Evolutionary conservation across 1,140 invertebrate genomes (phyloP), one percentile per base, ranked within the genome.

Genomic region (Trachelipus rathkii): DNA sequence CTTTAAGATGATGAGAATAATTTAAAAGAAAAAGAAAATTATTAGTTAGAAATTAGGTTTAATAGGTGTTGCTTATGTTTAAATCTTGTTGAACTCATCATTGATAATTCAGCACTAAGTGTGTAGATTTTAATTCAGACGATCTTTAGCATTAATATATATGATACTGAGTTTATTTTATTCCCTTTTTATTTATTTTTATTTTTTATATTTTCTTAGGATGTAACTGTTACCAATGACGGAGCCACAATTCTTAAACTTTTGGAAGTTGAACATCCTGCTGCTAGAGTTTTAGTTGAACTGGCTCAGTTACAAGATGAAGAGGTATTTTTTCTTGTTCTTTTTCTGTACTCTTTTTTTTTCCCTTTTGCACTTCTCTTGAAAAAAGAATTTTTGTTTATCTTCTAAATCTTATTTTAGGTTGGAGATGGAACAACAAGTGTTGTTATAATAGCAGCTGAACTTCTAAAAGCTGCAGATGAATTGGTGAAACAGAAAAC

Each of bases 391-490:
- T 71, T 72, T 72, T 72, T 19, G 13, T 53, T 24, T 19, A 19
- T 21, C 2, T 73, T 72, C 74, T 23, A 23, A 21, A 71, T 43
- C 45, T 43, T 19, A 1, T 10, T 86, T 92, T 96, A 99, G 90
- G 97, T 99, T 83, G 98, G 98, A 53, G 98, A 99, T 90, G 98
- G 98, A 75, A 99, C 98, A 66, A 99, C 98, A 24, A 98, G 96
- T 79, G 83, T 81, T 83, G 71, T 93, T 10, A 92, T 95, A 66
- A 87, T 95, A 82, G 93, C 93, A 81, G 91, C 92, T 79, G 92
- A 93, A 84, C 86, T 94, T 73, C 83, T 95, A 50, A 93, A 97
- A 89, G 98, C 96, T 89, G 98, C 97, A 76, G 97, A 99, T 89
- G 97, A 99, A 84, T 87, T 99, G 73, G 97, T 99, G 0, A 97